Conservation (phyloP, 2,888 invertebrate species). For the Dexiosoma caninum region DNA sequence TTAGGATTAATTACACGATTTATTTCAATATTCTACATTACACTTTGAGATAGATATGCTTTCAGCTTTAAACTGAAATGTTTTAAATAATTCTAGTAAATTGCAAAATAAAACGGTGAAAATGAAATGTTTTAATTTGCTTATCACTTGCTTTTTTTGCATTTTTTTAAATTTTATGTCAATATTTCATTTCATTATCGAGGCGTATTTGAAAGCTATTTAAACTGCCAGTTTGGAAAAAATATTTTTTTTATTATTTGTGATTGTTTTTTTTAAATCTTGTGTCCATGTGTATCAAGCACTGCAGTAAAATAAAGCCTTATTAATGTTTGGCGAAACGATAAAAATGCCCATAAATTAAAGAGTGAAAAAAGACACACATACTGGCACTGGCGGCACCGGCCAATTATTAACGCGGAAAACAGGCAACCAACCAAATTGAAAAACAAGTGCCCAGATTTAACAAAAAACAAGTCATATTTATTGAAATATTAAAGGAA, state of each 20-base stretch:
- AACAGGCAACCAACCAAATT: background rate
- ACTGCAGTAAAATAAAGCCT: conserved; percentile 29
- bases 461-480: background rate
- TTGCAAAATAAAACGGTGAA: too few relatives aligned
- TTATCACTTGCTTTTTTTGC: too few relatives aligned
- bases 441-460: conserved; percentile 21
- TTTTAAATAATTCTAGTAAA: too few relatives aligned
- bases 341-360: conserved; percentile 57
- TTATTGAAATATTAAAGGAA: conserved; percentile 8
- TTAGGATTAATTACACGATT: too few relatives aligned
- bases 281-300: conserved; percentile 26
- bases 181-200: background rate
- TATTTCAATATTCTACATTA: too few relatives aligned
- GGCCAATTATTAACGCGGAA: conserved; percentile 10
- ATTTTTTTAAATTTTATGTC: too few relatives aligned
- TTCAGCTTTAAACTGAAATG: too few relatives aligned
- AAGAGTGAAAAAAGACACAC: background rate
- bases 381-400: conserved; percentile 1
- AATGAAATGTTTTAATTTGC: too few relatives aligned
- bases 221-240: too few relatives aligned
- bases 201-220: background rate
- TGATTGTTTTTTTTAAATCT: conserved; percentile 14
- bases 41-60: too few relatives aligned
- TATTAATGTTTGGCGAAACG: conserved; percentile 30
- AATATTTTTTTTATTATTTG: too few relatives aligned